Percentiles rank a stretch among this genome's conserved stretches.
phyloP scores from a whole-genome alignment of 2,113 vertebrate genomes.

The Morone chrysops region DNA sequence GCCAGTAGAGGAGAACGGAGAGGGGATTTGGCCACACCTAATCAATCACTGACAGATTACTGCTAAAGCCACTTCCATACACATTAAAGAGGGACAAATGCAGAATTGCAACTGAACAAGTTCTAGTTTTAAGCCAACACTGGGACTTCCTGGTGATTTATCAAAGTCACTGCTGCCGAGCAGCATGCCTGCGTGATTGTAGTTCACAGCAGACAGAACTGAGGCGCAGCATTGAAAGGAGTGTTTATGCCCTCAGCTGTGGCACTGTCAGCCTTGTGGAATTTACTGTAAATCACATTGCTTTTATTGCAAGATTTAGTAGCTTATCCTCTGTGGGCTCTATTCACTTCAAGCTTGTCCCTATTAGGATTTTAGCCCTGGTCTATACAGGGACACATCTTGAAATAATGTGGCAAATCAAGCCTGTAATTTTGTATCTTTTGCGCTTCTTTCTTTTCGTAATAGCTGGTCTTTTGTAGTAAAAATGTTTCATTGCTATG shows the following conservation, averaged over 20 bases:
- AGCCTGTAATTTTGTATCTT: conserved; percentile 95
- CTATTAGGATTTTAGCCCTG: conserved; percentile 99
- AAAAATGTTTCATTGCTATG: conserved; percentile 90
- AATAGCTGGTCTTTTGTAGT: conserved; percentile 84
- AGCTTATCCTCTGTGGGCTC: conserved; percentile 99
- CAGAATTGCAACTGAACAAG: conserved; percentile 99
- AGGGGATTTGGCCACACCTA: conserved; percentile 93
- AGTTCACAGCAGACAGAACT: conserved; percentile 95
- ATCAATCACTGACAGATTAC: conserved; percentile 99
- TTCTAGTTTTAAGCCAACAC: conserved; percentile 99
- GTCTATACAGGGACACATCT: conserved; percentile 97
- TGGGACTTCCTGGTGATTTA: conserved; percentile 99
- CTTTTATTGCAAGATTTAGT: conserved; percentile 99
- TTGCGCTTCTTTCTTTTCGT: conserved; percentile 68
- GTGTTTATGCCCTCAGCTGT: conserved; percentile 99
- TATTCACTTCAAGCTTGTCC: conserved; percentile 99
- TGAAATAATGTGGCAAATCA: conserved; percentile 94
- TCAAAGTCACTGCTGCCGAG: conserved; percentile 99
- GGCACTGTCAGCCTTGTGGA: conserved; percentile 99
- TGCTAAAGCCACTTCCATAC: conserved; percentile 99
- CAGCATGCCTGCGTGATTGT: conserved; percentile 96
- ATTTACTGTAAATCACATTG: conserved; percentile 99
- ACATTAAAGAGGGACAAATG: conserved; percentile 99
- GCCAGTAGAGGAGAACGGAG: conserved; percentile 86
- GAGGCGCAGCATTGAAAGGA: conserved; percentile 95